Evolutionary conservation across 2,888 invertebrate genomes (phyloP).

Genomic region (Amphipoea oculea): DNA sequence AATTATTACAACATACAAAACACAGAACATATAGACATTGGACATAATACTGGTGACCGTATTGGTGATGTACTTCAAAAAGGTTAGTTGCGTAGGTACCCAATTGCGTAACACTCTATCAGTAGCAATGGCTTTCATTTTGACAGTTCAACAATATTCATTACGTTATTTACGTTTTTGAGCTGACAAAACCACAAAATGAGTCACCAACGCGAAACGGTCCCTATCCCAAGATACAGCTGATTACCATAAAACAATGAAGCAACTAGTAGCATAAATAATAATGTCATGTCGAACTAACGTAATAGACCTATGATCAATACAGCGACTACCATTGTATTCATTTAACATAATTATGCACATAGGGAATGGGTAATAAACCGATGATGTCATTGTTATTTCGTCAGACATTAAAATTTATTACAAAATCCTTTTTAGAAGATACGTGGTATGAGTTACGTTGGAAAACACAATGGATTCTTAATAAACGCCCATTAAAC

Average conservation of each 20-base stretch:
- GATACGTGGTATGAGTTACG: background rate
- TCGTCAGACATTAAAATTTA: conserved; percentile 19
- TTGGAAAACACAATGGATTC: background rate
- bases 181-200: conserved; percentile 7
- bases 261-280: conserved; percentile 23
- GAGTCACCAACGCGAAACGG: background rate
- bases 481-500: background rate
- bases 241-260: conserved; percentile 27
- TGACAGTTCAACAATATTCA: too few relatives aligned
- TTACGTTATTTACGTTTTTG: too few relatives aligned
- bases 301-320: background rate
- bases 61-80: background rate
- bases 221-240: conserved; percentile 5
- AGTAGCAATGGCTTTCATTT: too few relatives aligned
- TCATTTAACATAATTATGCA: conserved; percentile 14
- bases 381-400: conserved; percentile 14
- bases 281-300: conserved; percentile 3
- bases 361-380: conserved; percentile 6
- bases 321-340: conserved; percentile 25
- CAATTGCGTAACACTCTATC: too few relatives aligned
- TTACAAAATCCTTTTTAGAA: conserved; percentile 3
- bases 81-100: background rate
- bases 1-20: background rate
- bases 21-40: background rate
- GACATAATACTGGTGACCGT: background rate